phyloP scores from a whole-genome alignment of 1,140 invertebrate species.

The Phymorhynchus buccinoides region DNA sequence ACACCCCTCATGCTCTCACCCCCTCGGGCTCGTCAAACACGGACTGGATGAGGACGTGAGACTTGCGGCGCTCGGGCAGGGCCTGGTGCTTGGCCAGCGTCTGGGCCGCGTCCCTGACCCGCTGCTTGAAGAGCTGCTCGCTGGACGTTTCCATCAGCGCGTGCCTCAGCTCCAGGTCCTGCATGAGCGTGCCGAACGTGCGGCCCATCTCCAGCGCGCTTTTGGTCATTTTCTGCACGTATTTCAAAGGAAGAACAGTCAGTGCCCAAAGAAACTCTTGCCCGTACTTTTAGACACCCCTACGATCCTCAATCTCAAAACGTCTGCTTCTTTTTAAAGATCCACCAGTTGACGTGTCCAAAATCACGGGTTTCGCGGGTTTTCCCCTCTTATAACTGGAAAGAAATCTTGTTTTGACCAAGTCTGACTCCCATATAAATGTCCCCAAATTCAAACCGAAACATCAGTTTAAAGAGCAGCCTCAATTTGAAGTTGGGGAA shows the following conservation, averaged over 20 bases:
- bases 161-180: constrained; percentile 79
- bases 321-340: neutral
- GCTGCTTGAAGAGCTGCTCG: constrained; percentile 68
- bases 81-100: constrained; percentile 77
- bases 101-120: constrained; percentile 77
- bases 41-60: constrained; percentile 46
- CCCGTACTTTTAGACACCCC: no score
- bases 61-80: constrained; percentile 71
- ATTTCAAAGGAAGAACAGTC: no score
- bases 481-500: no score
- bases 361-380: no score
- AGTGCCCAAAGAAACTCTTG: no score
- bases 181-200: constrained; percentile 80
- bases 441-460: no score
- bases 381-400: no score
- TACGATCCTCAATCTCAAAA: neutral
- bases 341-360: no score
- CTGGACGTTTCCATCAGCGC: constrained; percentile 75
- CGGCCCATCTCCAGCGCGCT: constrained; percentile 79
- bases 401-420: no score
- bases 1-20: constrained; percentile 41
- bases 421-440: no score
- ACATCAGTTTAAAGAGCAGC: no score
- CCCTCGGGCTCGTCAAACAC: constrained; percentile 57
- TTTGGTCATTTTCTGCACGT: constrained; percentile 80